Base-by-base conservation (phyloP, 37 sponge, comb jelly and placozoan genomes). In the Axinella damicornis region DNA sequence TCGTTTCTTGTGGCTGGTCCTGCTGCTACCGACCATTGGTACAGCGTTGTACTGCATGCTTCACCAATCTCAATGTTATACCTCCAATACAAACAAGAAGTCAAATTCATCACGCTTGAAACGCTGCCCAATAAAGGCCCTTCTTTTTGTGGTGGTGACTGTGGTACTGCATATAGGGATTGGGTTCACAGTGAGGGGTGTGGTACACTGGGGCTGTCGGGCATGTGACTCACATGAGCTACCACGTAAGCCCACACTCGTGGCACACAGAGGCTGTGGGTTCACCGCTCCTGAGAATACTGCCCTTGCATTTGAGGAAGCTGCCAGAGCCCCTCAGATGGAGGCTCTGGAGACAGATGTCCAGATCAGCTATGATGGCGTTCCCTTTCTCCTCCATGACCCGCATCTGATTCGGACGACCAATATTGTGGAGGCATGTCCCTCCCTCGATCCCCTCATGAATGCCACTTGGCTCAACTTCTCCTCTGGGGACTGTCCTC, bases 351-450 rank as follows among this genome's bases (percentile, higher is more conserved):
- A 90, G 55, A 79, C 90, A 24, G 90, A 90, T 27, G 71, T 90
- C 20, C 79, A 78, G 60, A 35, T 84, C 53, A 84, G 90, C 70
- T 34, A 31, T 2, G 85, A 90, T 65, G 90, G 90, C 19, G 62
- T 60, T 25, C 80, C 57, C 31, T 90, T 90, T 39, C 81, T 90
- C 5, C 80, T 90, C 16, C 90, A 90, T 53, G 90, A 90, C 52
- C 80, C 80, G 53, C 41, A 54, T 11, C 57, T 73, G 15, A n/a
- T 70, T 0, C 79, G 85, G 22, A 84, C 85, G 2, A 84, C 90
- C 28, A 57, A 84, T 40, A 22, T 90, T 30, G 20, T 1, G 2
- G 37, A 22, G 30, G 62, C 56, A 59, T 90, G 90, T 66, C 80
- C 85, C 39, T 25, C 53, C 11, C 25, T 80, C 18, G 34, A 77